Conservation (phyloP, 2,888 invertebrate genomes). For the Peribatodes rhomboidaria region DNA sequence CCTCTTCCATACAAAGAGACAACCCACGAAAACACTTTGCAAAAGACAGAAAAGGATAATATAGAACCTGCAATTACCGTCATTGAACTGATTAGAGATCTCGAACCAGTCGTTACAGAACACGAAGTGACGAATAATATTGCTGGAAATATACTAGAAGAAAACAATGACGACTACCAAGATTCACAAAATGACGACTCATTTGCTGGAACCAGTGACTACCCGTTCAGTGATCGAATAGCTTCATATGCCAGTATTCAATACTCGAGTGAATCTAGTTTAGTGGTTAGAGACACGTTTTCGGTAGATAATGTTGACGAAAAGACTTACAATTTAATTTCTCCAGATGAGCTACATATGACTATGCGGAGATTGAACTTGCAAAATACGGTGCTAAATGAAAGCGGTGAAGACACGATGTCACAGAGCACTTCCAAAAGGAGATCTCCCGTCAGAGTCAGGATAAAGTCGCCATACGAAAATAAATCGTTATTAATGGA, state of each 20-base stretch:
- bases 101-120: constrained; percentile 4
- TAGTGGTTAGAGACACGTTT: constrained; percentile 44
- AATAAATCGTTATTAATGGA: constrained; percentile 71
- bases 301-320: constrained; percentile 41
- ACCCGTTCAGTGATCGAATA: constrained; percentile 35
- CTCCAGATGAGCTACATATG: constrained; percentile 61
- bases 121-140: constrained; percentile 1
- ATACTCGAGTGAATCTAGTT: constrained; percentile 48
- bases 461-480: constrained; percentile 80
- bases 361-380: constrained; percentile 65
- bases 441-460: constrained; percentile 64
- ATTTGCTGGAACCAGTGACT: constrained; percentile 36
- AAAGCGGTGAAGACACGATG: constrained; percentile 59
- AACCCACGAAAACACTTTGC: constrained; percentile 10
- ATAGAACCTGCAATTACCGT: constrained; percentile 21
- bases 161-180: constrained; percentile 14
- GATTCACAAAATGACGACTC: constrained; percentile 27
- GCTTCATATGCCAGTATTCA: constrained; percentile 33
- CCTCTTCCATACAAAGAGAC: constrained; percentile 45
- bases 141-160: constrained; percentile 25
- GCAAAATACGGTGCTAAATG: constrained; percentile 64
- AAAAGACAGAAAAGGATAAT: not conserved
- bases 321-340: constrained; percentile 47
- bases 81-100: constrained; percentile 19
- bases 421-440: constrained; percentile 53